Conservation (phyloP, 2,113 vertebrate species). For the Rhinoptilus africanus region DNA sequence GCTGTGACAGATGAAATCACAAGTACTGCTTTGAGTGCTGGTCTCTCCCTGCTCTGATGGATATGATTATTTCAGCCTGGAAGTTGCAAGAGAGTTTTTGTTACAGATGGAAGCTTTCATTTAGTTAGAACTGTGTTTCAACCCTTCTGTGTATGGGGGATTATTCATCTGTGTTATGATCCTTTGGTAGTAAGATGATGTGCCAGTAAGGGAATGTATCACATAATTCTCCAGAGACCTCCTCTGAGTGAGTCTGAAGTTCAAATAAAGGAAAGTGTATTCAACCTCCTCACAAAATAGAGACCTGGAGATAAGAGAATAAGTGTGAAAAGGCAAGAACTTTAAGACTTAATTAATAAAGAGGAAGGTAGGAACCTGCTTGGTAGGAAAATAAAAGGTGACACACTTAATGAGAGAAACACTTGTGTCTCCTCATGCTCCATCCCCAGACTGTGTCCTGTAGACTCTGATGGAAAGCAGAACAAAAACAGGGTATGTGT, state of each 20-base stretch:
- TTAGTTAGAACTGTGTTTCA: background rate
- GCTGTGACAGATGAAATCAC: background rate
- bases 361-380: background rate
- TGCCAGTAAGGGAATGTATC: background rate
- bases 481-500: background rate
- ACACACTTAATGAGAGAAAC: background rate
- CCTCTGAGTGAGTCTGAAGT: background rate
- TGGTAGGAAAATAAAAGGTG: background rate
- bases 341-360: background rate
- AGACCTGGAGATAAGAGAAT: background rate
- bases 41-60: background rate
- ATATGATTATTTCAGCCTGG: background rate
- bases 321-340: background rate
- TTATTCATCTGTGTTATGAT: background rate
- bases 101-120: background rate
- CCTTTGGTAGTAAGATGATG: background rate
- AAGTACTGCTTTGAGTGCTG: background rate
- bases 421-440: background rate
- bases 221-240: background rate
- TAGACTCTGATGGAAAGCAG: background rate
- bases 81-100: background rate
- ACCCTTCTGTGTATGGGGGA: fast-evolving
- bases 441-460: background rate
- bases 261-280: background rate
- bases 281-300: background rate